Evolutionary conservation across 2,888 invertebrate genomes (phyloP).

Genomic region (Cosmorhoe ocellata): DNA sequence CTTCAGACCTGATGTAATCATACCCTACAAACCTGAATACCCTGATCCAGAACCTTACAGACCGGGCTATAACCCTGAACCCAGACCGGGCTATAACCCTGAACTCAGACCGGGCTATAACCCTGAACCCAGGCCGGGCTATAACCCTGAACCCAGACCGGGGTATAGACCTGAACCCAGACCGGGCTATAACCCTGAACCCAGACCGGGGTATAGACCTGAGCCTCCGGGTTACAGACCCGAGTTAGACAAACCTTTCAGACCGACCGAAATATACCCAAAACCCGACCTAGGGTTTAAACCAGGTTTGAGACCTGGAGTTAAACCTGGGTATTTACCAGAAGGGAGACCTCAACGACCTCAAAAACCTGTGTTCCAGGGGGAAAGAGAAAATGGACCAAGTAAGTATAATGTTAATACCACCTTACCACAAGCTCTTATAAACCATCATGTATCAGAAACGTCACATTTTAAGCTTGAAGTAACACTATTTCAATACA

Average conservation of each 20-base stretch:
- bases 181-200: no score
- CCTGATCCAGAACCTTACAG: constrained; percentile 33
- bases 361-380: constrained; percentile 43
- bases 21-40: constrained; percentile 40
- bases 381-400: constrained; percentile 53
- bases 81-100: no score
- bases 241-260: constrained; percentile 26
- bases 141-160: no score
- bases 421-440: no score
- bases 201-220: constrained; percentile 35
- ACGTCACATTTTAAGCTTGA: no score
- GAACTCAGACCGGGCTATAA: no score
- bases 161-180: no score
- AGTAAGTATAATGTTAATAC: no score
- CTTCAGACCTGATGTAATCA: constrained; percentile 19
- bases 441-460: no score
- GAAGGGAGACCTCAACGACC: constrained; percentile 31
- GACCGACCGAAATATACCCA: constrained; percentile 23
- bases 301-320: constrained; percentile 27
- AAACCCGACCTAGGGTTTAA: constrained; percentile 13
- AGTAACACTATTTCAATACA: no score
- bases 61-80: constrained; percentile 14
- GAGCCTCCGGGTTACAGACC: constrained; percentile 34
- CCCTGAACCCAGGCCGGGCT: no score
- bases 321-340: constrained; percentile 31